phyloP scores from a whole-genome alignment of 1,140 invertebrate species.

The Ceratina japonica region DNA sequence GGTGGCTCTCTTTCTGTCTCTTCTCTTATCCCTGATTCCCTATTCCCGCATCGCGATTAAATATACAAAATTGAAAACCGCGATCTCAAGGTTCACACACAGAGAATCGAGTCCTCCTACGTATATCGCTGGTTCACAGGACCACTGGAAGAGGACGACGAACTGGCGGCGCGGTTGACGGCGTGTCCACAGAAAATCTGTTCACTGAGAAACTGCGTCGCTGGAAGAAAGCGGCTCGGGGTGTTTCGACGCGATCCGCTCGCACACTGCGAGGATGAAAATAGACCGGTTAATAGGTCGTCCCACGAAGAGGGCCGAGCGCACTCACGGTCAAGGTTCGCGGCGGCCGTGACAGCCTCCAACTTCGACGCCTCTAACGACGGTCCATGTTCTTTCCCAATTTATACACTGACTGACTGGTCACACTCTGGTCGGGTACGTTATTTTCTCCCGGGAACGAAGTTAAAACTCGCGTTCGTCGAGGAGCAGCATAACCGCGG shows the following conservation, averaged over 20 bases:
- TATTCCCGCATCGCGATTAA: slow-evolving; percentile 31
- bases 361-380: not conserved
- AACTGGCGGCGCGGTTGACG: not conserved
- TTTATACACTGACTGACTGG: not conserved
- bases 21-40: not conserved
- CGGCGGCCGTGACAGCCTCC: not conserved
- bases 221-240: not conserved
- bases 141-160: not conserved
- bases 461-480: slow-evolving; percentile 4
- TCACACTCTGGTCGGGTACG: too few relatives aligned
- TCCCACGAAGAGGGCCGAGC: not conserved
- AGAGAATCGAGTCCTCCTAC: too few relatives aligned
- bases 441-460: not conserved
- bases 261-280: not conserved
- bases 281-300: slow-evolving; percentile 31
- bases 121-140: too few relatives aligned
- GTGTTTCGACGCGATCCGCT: not conserved
- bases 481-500: not conserved
- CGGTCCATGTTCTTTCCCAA: not conserved
- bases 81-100: not conserved
- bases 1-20: not conserved
- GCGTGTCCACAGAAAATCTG: too few relatives aligned
- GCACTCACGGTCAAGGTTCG: slow-evolving; percentile 45
- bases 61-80: not conserved
- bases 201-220: too few relatives aligned